These are phyloP conservation scores for Margaritifera margaritifera DNA, from an alignment of 2,888 invertebrate species.

Conservation along the genomic window DNA sequence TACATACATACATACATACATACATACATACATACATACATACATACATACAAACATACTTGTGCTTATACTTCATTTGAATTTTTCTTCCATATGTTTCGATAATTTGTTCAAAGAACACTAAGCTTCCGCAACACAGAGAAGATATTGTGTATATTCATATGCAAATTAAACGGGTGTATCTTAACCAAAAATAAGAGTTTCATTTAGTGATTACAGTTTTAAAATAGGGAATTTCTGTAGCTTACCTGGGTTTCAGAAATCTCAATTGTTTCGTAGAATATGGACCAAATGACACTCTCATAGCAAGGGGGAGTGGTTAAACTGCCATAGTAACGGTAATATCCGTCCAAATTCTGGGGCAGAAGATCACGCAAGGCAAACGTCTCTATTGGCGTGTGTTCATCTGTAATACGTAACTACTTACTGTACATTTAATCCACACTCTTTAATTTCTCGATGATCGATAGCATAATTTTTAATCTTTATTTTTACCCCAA, in stretches of 20 bases:
- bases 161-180: too few relatives aligned
- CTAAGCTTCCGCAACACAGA: too few relatives aligned
- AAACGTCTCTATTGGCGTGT: slow-evolving; percentile 20
- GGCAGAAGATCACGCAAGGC: slow-evolving; percentile 43
- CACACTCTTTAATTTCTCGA: not conserved
- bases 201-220: not conserved
- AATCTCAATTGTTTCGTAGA: slow-evolving; percentile 49
- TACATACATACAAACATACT: too few relatives aligned
- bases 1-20: too few relatives aligned
- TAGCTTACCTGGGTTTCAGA: slow-evolving; percentile 48
- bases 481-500: too few relatives aligned
- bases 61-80: too few relatives aligned
- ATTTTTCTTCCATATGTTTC: too few relatives aligned
- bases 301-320: slow-evolving; percentile 67
- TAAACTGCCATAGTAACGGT: slow-evolving; percentile 62
- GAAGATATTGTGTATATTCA: too few relatives aligned
- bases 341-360: slow-evolving; percentile 50
- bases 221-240: not conserved
- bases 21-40: too few relatives aligned
- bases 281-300: slow-evolving; percentile 63
- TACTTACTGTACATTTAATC: too few relatives aligned
- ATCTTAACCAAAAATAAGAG: not conserved
- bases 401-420: slow-evolving; percentile 7
- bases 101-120: too few relatives aligned
- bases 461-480: too few relatives aligned